Conservation (phyloP, 2,113 vertebrate species). For the Erythrolamprus reginae region DNA sequence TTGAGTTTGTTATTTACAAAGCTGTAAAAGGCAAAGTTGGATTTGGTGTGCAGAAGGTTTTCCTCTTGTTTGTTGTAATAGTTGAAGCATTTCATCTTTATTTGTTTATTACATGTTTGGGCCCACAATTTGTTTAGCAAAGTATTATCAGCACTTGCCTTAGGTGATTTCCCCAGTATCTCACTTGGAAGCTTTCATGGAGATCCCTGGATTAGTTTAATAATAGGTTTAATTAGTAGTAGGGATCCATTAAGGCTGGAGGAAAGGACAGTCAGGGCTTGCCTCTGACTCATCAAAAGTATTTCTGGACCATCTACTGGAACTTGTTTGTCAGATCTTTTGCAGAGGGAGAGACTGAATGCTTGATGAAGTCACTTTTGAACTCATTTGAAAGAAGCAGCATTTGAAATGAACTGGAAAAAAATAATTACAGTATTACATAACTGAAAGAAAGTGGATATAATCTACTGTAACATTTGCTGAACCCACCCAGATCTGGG, state of each 20-base stretch:
- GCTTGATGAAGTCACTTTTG: background rate
- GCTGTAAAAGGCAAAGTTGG: too few relatives aligned
- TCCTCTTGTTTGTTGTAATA: too few relatives aligned
- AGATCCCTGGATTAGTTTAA: background rate
- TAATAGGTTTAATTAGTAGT: background rate
- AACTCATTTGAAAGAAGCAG: background rate
- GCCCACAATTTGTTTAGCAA: background rate
- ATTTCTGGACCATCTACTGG: background rate
- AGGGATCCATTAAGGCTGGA: background rate
- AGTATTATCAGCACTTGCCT: background rate
- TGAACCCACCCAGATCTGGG: background rate
- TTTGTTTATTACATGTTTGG: background rate
- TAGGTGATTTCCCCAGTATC: background rate
- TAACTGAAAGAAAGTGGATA: background rate
- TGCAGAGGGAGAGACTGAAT: background rate
- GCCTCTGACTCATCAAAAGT: background rate
- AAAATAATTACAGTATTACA: background rate
- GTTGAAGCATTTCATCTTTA: too few relatives aligned
- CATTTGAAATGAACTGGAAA: background rate
- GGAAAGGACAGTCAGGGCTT: background rate
- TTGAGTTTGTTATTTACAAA: too few relatives aligned
- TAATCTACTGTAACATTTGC: background rate
- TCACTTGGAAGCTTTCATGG: background rate
- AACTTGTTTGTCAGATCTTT: background rate
- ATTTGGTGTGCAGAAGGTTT: too few relatives aligned